Evolutionary conservation across 2,888 invertebrate species (phyloP), one percentile per base, ranked within the genome.

Genomic region (Mellilla xanthometata): DNA sequence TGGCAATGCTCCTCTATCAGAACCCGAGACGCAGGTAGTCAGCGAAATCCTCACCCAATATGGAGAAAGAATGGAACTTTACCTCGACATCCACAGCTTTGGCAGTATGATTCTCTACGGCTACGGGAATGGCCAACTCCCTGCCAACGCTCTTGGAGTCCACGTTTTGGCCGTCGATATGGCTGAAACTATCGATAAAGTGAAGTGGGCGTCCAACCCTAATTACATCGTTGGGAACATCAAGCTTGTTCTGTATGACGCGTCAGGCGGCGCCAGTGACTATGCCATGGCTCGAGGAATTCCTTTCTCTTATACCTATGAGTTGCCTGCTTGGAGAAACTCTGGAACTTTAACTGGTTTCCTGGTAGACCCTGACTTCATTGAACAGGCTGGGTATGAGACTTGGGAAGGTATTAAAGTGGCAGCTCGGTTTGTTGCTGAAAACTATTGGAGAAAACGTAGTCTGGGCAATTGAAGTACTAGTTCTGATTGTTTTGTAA

Each of bases 11-110:
- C 68, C 93, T 0, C 93, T 94, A 76, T 94, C 95, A 0, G 94
- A 95, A 69, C 90, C 91, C 0, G 96, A 95, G 76, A 91, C 91
- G 0, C 61, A 61, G 12, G 75, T 90, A 48, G 75, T 95, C 7
- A 80, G 92, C 0, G 84, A 93, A 52, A 89, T 93, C 49, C 65
- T 95, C 32, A 56, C 80, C 2, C 65, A 81, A 1, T 70, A 91
- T 12, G 72, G 80, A 0, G 64, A 71, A 12, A 76, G 90, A 3
- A 72, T 93, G 2, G 91, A 92, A 44, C 77, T 94, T 39, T 96
- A 94, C 72, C 60, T 95, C 7, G 93, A 94, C 4, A 81, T 96
- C 24, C 96, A 96, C 71, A 93, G 95, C 9, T 95, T 92, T 62
- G 95, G 95, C 13, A 91, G 92, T 56, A 92, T 91, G 71, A 72